Percentiles rank a stretch among this genome's conserved stretches.
Conservation (phyloP, 2,797 vertebrate genomes). For the Scleropages formosus region DNA sequence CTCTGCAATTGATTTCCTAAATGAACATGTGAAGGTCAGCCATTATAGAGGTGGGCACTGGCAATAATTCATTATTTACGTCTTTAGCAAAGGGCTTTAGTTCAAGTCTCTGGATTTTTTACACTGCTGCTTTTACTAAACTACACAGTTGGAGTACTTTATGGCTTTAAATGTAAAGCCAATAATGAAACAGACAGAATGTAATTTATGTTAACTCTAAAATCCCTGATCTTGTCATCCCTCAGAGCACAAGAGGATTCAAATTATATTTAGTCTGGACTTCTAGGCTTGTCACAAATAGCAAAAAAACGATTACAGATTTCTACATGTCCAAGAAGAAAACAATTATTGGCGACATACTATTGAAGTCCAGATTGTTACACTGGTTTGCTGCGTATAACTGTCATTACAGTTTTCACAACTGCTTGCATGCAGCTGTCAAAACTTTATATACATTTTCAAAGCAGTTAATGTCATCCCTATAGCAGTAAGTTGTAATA, state of each 20-base stretch:
- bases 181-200: constrained; percentile 30
- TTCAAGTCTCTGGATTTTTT: constrained; percentile 23
- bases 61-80: constrained; percentile 55
- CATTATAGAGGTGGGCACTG: constrained; percentile 33
- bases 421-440: too few species aligned
- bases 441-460: too few species aligned
- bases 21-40: constrained; percentile 39
- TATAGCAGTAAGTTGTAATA: too few species aligned
- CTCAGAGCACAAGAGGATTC: constrained; percentile 20
- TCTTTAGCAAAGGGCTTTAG: constrained; percentile 42
- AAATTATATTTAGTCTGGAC: constrained; percentile 36
- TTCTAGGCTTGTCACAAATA: too few species aligned
- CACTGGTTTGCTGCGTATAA: neutral
- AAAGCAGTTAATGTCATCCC: too few species aligned
- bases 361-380: neutral
- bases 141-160: neutral
- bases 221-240: constrained; percentile 24
- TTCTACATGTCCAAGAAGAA: too few species aligned
- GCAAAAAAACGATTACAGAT: too few species aligned
- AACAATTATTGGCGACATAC: neutral
- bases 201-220: constrained; percentile 37
- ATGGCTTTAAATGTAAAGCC: constrained; percentile 40
- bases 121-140: neutral
- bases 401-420: too few species aligned
- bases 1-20: constrained; percentile 56